Evolutionary conservation across 2,113 vertebrate genomes (phyloP).

Genomic region (Pogona vitticeps): DNA sequence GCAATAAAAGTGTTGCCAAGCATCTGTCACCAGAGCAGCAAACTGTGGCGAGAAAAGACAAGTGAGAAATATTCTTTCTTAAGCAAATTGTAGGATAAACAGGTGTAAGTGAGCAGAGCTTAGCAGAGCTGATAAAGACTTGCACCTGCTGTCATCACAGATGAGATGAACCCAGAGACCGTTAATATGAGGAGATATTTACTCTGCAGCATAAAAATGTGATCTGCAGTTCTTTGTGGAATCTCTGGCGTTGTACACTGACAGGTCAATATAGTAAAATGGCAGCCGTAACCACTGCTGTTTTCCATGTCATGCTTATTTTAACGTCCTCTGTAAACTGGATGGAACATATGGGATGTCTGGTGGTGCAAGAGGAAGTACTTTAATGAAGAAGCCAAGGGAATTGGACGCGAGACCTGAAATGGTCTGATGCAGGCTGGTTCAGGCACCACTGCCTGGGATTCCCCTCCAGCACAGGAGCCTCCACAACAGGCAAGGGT

Average conservation of each 20-base stretch:
- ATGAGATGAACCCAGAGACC: not conserved
- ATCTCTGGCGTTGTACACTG: not conserved
- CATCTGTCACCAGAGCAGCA: slow-evolving; percentile 62
- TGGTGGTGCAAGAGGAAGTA: not conserved
- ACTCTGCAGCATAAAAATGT: not conserved
- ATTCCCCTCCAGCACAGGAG: no score
- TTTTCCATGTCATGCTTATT: not conserved
- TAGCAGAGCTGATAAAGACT: not conserved
- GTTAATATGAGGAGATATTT: not conserved
- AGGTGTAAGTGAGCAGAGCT: not conserved
- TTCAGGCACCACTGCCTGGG: no score
- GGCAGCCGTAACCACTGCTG: not conserved
- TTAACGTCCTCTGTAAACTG: not conserved
- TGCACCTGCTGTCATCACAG: not conserved
- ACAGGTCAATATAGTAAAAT: not conserved
- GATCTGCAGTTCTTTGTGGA: not conserved
- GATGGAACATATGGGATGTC: not conserved
- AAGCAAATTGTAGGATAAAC: not conserved
- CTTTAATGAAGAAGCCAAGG: not conserved
- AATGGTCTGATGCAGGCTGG: not conserved
- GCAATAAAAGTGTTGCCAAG: slow-evolving; percentile 50
- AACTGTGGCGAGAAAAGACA: not conserved
- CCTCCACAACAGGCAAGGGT: no score
- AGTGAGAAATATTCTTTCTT: not conserved
- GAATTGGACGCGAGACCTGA: no score